Evolutionary conservation across 2,888 invertebrate species (phyloP).

Genomic region (Trilocha varians): DNA sequence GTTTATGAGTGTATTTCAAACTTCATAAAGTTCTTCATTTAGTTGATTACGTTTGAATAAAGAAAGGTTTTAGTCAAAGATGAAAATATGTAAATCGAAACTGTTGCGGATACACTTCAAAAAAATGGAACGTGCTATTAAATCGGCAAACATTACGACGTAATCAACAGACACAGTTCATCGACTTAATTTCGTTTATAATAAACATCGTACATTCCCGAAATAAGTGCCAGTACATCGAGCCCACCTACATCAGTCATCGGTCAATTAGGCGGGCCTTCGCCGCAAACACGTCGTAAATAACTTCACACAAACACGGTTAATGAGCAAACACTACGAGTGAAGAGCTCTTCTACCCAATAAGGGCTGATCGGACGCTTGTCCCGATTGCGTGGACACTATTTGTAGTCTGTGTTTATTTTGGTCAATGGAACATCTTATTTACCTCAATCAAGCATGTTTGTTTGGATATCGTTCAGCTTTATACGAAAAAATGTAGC

Average conservation of each 20-base stretch:
- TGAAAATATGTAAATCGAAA: too few relatives aligned
- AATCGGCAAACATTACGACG: background rate
- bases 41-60: too few relatives aligned
- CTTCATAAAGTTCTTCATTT: too few relatives aligned
- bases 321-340: conserved; percentile 61
- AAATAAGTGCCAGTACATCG: background rate
- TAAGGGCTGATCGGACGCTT: conserved; percentile 47
- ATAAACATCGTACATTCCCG: background rate
- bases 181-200: background rate
- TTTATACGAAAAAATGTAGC: background rate
- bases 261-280: conserved; percentile 50
- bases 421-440: conserved; percentile 14
- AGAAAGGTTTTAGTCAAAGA: too few relatives aligned
- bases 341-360: conserved; percentile 62
- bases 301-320: conserved; percentile 56
- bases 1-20: too few relatives aligned
- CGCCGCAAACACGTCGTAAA: conserved; percentile 64
- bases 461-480: background rate
- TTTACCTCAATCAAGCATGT: background rate
- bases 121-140: too few relatives aligned
- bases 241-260: conserved; percentile 31
- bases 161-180: background rate
- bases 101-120: too few relatives aligned
- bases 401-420: conserved; percentile 45
- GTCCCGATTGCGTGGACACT: conserved; percentile 53